Evolutionary conservation across 2,797 vertebrate species (phyloP), one percentile per base, ranked within the genome.

Genomic region (Pipistrellus pipistrellus): DNA sequence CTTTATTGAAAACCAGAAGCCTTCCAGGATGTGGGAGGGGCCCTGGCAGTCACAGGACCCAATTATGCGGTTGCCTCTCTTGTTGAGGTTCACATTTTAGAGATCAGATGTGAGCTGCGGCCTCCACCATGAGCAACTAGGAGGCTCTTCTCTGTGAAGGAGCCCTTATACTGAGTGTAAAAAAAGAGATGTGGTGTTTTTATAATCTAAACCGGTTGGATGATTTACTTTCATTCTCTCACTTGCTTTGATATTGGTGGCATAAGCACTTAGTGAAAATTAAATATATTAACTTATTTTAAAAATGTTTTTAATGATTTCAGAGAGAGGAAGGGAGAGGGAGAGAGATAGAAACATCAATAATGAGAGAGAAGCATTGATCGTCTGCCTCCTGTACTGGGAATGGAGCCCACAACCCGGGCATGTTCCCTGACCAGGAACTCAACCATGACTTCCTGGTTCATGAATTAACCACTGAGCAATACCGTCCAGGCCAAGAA

Each of bases 171-270:
- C 1, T 44, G 78, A 57, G 12, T 35, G 20, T 64, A 59, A 76
- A 32, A 87, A 91, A 76, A 21, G 20, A 85, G n/a, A 66, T 10
- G 1, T 0, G 13, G 30, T 72, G 12, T 75, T 94, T 90, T 89
- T 51, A 75, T 85, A 76, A 71, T 35, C 68, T 85, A 88, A 92
- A 86, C 11, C 20, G 35, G 21, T 23, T 73, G 72, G 17, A 53
- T 84, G 48, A 83, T 78, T 95, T 53, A 82, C 18, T 90, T 95
- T 84, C 23, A 69, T 88, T 53, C 15, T 95, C n/a, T 77, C n/a
- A 48, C 57, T 90, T 90, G 13, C 57, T 88, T 95, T 72, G 41
- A 71, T 55, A 78, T 6, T 57, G 64, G 38, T 64, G 21, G 35
- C 51, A 21, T 86, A 69, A 88, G 17, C 7, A 84, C 41, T 57